Conservation (phyloP, 2,797 vertebrate species). For the Sebastiscus tertius region DNA sequence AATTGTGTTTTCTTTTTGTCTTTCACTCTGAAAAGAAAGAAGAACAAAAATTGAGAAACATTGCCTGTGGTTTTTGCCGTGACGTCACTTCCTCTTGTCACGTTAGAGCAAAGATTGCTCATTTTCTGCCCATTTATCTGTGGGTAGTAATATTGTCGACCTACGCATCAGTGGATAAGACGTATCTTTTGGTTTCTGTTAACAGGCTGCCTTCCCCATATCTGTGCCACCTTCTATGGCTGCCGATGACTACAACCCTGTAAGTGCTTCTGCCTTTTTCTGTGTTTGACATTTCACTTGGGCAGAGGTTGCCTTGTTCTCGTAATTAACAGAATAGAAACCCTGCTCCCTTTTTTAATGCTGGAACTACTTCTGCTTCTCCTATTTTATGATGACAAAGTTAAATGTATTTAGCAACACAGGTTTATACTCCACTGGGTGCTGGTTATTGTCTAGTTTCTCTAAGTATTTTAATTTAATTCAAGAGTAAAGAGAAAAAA, state of each 20-base stretch:
- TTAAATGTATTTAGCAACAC: neutral
- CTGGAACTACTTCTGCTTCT: constrained; percentile 44
- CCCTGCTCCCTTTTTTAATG: neutral
- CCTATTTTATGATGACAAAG: constrained; percentile 18
- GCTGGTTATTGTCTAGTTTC: neutral
- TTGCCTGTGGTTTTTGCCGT: neutral
- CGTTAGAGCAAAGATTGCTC: neutral
- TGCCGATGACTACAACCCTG: constrained; percentile 86
- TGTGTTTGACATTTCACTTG: neutral
- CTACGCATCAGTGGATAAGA: neutral
- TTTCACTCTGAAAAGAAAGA: neutral
- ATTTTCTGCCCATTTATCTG: neutral
- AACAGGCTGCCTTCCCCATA: constrained; percentile 83
- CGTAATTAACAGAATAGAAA: neutral
- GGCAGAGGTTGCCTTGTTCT: neutral
- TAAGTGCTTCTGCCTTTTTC: constrained; percentile 79
- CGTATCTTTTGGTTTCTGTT: constrained; percentile 27
- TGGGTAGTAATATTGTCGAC: neutral
- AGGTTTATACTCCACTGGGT: neutral
- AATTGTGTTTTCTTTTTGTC: neutral
- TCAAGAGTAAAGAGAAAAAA: neutral
- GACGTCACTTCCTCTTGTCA: constrained; percentile 61
- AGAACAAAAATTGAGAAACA: constrained; percentile 11
- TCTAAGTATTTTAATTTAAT: neutral
- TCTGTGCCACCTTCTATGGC: constrained; percentile 85